Evolutionary conservation across 2,113 vertebrate genomes (phyloP).

Genomic region (Jaculus jaculus): DNA sequence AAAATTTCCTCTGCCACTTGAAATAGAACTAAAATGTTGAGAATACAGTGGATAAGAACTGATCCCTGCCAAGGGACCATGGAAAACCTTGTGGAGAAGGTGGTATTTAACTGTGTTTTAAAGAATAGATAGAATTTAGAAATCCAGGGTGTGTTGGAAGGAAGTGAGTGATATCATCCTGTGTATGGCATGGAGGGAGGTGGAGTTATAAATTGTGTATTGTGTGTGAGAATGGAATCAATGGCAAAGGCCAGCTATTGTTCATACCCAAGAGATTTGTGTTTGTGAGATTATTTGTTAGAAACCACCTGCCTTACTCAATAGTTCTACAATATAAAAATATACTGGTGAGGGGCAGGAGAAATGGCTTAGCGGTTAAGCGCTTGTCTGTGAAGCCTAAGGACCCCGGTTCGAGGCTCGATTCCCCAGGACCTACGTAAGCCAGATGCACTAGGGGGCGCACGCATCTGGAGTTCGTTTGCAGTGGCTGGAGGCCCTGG

Average conservation of each 20-base stretch:
- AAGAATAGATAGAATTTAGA: background rate
- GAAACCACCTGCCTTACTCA: background rate
- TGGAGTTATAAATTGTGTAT: background rate
- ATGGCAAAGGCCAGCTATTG: background rate
- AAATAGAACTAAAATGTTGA: background rate
- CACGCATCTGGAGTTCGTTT: too few relatives aligned
- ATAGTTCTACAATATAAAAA: background rate
- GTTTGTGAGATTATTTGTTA: background rate
- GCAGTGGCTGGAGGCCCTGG: too few relatives aligned
- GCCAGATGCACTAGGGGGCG: too few relatives aligned
- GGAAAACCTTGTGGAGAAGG: background rate
- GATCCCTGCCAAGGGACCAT: background rate
- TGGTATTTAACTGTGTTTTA: background rate
- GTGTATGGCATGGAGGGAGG: background rate
- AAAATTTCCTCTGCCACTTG: background rate
- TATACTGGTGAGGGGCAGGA: too few relatives aligned
- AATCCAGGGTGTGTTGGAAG: background rate
- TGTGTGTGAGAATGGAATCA: background rate
- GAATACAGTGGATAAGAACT: background rate
- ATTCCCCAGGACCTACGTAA: too few relatives aligned
- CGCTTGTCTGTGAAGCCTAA: too few relatives aligned
- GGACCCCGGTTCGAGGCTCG: too few relatives aligned
- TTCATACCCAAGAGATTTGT: background rate
- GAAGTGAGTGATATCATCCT: background rate
- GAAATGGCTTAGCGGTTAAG: too few relatives aligned